Evolutionary conservation across 2,797 vertebrate species (phyloP).

Genomic region (Trematomus bernacchii): DNA sequence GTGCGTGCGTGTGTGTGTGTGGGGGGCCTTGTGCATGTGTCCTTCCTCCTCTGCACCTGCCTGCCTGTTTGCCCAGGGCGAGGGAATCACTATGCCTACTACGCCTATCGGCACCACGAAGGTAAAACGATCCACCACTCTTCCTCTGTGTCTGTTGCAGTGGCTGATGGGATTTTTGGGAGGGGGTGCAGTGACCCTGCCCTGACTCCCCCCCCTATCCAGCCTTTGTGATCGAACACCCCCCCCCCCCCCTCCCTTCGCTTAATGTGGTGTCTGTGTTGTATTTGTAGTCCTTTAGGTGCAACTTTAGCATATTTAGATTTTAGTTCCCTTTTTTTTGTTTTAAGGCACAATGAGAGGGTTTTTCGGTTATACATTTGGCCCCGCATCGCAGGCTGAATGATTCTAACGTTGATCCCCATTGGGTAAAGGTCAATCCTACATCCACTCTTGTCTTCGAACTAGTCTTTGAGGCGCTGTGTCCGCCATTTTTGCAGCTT

Average conservation of each 20-base stretch:
- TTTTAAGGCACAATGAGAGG: background rate
- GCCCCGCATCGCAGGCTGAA: too few relatives aligned
- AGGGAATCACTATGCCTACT: conserved; percentile 99
- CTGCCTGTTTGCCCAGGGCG: conserved; percentile 92
- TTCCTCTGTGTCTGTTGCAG: conserved; percentile 51
- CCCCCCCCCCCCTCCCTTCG: rapidly evolving
- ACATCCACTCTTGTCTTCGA: too few relatives aligned
- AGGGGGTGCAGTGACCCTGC: background rate
- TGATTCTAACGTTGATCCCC: too few relatives aligned
- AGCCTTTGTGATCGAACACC: too few relatives aligned
- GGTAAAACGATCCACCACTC: conserved; percentile 85
- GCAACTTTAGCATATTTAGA: background rate
- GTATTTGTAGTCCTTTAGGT: background rate
- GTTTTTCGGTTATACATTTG: too few relatives aligned
- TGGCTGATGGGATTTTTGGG: conserved; percentile 34
- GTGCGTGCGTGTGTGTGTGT: conserved; percentile 82
- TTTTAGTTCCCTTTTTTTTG: background rate
- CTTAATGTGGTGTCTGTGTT: background rate
- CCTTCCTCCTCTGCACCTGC: conserved; percentile 89
- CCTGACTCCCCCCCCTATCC: too few relatives aligned
- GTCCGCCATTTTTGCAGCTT: too few relatives aligned
- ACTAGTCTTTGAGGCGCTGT: too few relatives aligned
- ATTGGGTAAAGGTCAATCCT: too few relatives aligned
- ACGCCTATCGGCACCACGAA: conserved; percentile 94
- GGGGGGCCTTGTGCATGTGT: conserved; percentile 85